A percentile compares a stretch with the other conserved stretches of the same genome.
Evolutionary conservation across 2,797 vertebrate species (phyloP).

Genomic region (Pangasius macronema): DNA sequence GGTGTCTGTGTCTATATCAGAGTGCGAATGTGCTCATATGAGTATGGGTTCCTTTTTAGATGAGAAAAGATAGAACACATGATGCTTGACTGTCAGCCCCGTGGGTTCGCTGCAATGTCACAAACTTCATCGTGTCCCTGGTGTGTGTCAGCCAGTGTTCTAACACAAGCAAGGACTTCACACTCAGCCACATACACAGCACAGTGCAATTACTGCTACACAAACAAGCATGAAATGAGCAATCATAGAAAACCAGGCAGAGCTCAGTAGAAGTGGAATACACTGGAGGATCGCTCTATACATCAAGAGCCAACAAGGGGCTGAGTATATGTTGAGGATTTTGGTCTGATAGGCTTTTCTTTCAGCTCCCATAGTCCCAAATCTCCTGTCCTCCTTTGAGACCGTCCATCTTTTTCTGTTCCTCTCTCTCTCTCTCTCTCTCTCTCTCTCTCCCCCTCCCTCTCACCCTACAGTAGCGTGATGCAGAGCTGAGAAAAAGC

Average conservation of each 20-base stretch:
- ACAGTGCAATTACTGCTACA: slow-evolving; percentile 11
- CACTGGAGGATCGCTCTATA: background rate
- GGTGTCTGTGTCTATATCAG: background rate
- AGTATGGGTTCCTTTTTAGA: slow-evolving; percentile 18
- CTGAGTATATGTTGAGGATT: slow-evolving; percentile 13
- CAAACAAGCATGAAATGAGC: slow-evolving; percentile 23
- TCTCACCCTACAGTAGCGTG: slow-evolving; percentile 10
- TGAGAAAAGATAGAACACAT: slow-evolving; percentile 9
- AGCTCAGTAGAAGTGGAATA: background rate
- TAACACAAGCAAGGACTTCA: slow-evolving; percentile 1
- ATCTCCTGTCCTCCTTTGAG: slow-evolving; percentile 51
- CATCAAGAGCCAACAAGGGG: slow-evolving; percentile 17
- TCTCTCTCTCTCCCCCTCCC: slow-evolving; percentile 21
- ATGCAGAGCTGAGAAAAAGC: slow-evolving; percentile 30
- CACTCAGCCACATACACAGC: background rate
- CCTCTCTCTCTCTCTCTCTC: background rate
- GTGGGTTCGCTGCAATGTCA: slow-evolving; percentile 10
- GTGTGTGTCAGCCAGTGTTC: slow-evolving; percentile 1
- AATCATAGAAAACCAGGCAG: slow-evolving; percentile 13
- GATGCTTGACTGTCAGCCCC: slow-evolving; percentile 2
- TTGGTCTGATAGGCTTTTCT: slow-evolving; percentile 20
- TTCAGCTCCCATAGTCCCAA: slow-evolving; percentile 33
- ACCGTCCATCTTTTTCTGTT: slow-evolving; percentile 25
- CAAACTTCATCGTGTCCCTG: slow-evolving; percentile 8
- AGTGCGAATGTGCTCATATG: background rate